Evolutionary conservation across 2,888 invertebrate species (phyloP).

Genomic region (Diloba caeruleocephala): DNA sequence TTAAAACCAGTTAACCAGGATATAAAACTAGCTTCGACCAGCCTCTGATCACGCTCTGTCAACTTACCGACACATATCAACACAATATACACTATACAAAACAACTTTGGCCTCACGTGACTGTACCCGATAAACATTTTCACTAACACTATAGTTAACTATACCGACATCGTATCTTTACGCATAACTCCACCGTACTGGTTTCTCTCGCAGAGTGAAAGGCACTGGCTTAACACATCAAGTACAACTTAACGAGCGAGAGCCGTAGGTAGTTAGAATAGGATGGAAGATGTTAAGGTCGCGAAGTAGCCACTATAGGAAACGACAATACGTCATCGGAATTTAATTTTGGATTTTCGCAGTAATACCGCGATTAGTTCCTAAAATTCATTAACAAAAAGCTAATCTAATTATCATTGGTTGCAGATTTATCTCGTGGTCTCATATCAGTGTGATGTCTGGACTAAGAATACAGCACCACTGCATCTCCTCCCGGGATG

Average conservation of each 20-base stretch:
- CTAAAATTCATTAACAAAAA: too few species aligned
- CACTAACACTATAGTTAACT: conserved; percentile 57
- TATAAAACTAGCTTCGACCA: conserved; percentile 1
- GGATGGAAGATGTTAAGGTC: conserved; percentile 57
- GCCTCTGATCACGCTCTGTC: not conserved
- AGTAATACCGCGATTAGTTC: conserved; percentile 14
- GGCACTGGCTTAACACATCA: conserved; percentile 64
- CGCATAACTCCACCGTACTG: conserved; percentile 40
- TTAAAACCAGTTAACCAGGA: conserved; percentile 25
- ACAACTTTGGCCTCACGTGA: conserved; percentile 79
- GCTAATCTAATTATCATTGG: too few species aligned
- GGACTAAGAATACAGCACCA: too few species aligned
- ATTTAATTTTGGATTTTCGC: conserved; percentile 19
- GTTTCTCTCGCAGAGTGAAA: conserved; percentile 74
- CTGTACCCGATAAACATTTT: conserved; percentile 60
- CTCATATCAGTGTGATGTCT: too few species aligned
- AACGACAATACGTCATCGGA: conserved; percentile 22
- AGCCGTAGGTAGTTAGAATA: conserved; percentile 56
- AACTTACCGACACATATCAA: conserved; percentile 47
- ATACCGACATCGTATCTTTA: conserved; percentile 23
- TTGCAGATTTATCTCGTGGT: too few species aligned
- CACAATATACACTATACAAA: conserved; percentile 67
- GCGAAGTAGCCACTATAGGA: conserved; percentile 20
- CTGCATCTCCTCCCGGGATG: too few species aligned
- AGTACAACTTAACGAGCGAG: conserved; percentile 64